A percentile compares a stretch with the other conserved stretches of the same genome.
Evolutionary conservation across 2,797 vertebrate genomes (phyloP).

Genomic region (Myoxocephalus aenaeus): DNA sequence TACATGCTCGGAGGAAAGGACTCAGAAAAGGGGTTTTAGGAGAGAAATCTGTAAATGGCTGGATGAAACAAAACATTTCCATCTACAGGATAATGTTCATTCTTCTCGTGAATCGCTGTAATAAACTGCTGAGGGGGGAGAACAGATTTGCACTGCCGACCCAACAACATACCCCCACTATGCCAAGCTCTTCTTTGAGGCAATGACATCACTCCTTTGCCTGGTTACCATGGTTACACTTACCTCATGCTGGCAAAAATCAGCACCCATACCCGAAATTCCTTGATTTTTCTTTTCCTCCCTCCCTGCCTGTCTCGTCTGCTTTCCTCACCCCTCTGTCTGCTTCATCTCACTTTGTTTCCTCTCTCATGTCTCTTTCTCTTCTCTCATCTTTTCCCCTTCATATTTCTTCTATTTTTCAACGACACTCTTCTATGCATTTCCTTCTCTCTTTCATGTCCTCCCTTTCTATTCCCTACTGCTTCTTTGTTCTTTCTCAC

Average conservation of each 20-base stretch:
- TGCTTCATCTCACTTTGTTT: slow-evolving; percentile 19
- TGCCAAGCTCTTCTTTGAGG: slow-evolving; percentile 48
- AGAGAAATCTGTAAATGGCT: slow-evolving; percentile 9
- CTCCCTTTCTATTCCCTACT: neutral
- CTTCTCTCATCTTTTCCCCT: neutral
- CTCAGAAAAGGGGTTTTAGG: neutral
- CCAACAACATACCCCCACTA: slow-evolving; percentile 44
- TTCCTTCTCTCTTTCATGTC: neutral
- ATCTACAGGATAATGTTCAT: neutral
- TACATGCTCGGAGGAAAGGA: neutral
- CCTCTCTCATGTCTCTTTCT: slow-evolving; percentile 17
- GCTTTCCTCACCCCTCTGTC: slow-evolving; percentile 27
- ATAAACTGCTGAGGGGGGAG: slow-evolving; percentile 40
- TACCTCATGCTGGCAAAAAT: slow-evolving; percentile 62
- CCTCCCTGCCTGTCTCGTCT: slow-evolving; percentile 24
- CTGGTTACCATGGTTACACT: slow-evolving; percentile 80
- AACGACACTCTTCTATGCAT: neutral
- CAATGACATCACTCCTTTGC: slow-evolving; percentile 74
- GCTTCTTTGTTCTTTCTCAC: neutral
- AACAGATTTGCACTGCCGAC: slow-evolving; percentile 19
- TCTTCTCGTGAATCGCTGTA: slow-evolving; percentile 35
- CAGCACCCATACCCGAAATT: slow-evolving; percentile 44
- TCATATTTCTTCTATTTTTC: slow-evolving; percentile 2
- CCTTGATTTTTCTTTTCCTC: slow-evolving; percentile 35
- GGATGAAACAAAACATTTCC: slow-evolving; percentile 7